Evolutionary conservation across 2,888 invertebrate genomes (phyloP), one percentile per base, ranked within the genome.

Genomic region (Amblyteles armatorius): DNA sequence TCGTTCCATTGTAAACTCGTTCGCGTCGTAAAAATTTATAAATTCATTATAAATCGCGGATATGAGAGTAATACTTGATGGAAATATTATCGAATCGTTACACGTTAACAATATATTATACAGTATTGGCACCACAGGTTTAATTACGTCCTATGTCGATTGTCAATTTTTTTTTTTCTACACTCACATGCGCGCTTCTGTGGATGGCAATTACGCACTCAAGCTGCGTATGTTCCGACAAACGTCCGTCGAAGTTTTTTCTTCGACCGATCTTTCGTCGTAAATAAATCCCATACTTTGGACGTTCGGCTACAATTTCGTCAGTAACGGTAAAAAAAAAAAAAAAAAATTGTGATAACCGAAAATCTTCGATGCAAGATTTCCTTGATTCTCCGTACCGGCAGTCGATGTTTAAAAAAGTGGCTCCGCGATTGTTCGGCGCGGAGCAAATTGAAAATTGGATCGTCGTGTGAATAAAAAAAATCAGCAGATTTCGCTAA

Each of bases 101-200:
- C 13, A 33, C 69, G 69, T 69, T 60, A 57, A 73, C 26, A 60
- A 19, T 73, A 33, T 60, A 60, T 57, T 50, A 67, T 77, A 67
- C 52, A 73, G 40, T 72, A 82, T 82, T 78, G 82, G 82, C 82
- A 82, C 78, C 88, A 81, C 71, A 67, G 79, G 55, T 81, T 83
- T 48, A 80, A 86, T 29, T 33, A 60, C 63, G 52, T 60, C 9
- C 26, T 76, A n/a, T 44, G 26, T 48, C 36, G 26, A 40, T 60
- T 57, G 13, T 65, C 33, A n/a, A 16, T n/a, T 5, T 69, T 33
- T 63, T 63, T 48, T 11, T 52, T 19, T 57, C 9, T 22, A 26
- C 40, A 22, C 52, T 63, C 13, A 9, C n/a, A 26, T 13, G 3
- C 40, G 52, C 67, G 50, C 36, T 48, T 60, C 19, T 19, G 44